These are phyloP conservation scores for Pangasius djambal DNA, from an alignment of 2,797 vertebrate species.

Conservation along the genomic window DNA sequence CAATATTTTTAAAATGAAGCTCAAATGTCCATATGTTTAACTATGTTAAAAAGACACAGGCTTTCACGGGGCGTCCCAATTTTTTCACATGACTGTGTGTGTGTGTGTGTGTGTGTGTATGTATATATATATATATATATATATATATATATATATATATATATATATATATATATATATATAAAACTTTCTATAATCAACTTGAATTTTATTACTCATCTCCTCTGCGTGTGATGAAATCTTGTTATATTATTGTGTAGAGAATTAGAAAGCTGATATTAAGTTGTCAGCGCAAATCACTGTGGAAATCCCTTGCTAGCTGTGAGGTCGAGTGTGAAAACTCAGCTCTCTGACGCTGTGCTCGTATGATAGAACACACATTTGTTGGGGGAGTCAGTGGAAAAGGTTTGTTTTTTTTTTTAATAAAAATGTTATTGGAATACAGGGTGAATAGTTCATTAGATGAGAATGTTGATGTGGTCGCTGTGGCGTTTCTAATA, in stretches of 20 bases:
- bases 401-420: background rate
- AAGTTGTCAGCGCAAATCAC: conserved; percentile 9
- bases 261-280: conserved; percentile 17
- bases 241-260: background rate
- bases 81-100: too few species aligned
- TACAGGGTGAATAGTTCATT: background rate
- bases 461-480: background rate
- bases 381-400: background rate
- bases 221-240: background rate
- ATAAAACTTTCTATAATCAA: background rate
- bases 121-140: too few species aligned
- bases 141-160: too few species aligned
- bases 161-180: too few species aligned
- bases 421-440: conserved; percentile 12
- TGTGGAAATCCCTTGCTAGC: background rate
- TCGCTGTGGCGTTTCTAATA: conserved; percentile 5
- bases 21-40: too few species aligned
- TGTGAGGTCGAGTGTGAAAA: background rate
- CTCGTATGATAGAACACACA: background rate
- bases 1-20: too few species aligned
- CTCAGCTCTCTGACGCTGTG: background rate
- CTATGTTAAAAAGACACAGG: too few species aligned
- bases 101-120: too few species aligned
- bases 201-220: background rate
- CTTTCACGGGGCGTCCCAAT: too few species aligned